These are phyloP conservation scores for Wiebesia pumilae DNA, from an alignment of 1,140 invertebrate genomes.

Conservation along the genomic window DNA sequence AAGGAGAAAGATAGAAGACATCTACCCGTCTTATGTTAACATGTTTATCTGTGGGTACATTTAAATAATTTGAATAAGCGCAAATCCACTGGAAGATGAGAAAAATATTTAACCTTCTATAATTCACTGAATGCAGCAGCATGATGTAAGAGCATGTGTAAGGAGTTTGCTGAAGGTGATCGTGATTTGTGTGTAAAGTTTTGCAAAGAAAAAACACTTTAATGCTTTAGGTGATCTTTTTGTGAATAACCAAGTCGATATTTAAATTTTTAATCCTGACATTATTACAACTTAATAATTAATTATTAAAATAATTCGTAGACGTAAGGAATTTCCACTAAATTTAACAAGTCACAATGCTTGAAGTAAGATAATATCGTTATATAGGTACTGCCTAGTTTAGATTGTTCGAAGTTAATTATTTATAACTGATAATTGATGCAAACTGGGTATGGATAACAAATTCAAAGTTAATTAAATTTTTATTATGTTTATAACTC, in stretches of 20 bases:
- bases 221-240: no score
- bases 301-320: no score
- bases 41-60: background rate
- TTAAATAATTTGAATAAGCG: constrained; percentile 31
- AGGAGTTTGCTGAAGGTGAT: constrained; percentile 21
- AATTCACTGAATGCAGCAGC: constrained; percentile 25
- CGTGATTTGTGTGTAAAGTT: constrained; percentile 39
- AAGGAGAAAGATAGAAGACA: background rate
- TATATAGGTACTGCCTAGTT: background rate
- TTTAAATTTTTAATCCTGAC: no score
- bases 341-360: background rate
- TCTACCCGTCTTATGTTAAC: background rate
- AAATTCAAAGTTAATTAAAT: background rate
- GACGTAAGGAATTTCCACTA: no score
- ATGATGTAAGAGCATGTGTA: background rate
- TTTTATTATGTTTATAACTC: background rate
- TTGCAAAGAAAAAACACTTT: background rate
- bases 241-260: no score
- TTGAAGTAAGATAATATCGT: background rate
- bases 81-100: constrained; percentile 42
- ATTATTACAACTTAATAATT: no score
- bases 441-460: background rate
- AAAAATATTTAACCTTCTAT: constrained; percentile 47
- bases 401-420: background rate
- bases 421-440: background rate